Conservation (phyloP, 2,888 invertebrate species). For the Acrobasis suavella region DNA sequence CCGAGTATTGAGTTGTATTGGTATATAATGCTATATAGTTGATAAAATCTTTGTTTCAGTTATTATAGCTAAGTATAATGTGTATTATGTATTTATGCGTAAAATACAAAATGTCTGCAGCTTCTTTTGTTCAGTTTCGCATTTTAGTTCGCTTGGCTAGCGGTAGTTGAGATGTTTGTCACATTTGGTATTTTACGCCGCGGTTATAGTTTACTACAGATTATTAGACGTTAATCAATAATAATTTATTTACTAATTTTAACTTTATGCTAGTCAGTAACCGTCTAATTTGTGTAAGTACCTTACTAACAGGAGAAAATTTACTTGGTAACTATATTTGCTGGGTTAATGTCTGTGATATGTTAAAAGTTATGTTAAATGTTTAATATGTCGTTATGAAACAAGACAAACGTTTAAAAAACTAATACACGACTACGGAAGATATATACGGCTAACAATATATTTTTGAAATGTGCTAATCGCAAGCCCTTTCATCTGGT, state of each 20-base stretch:
- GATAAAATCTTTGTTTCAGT: conserved; percentile 5
- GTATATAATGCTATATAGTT: conserved; percentile 12
- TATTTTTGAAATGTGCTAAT: too few species aligned
- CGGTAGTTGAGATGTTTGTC: conserved; percentile 33
- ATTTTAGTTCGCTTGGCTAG: conserved; percentile 59
- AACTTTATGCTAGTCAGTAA: conserved; percentile 59
- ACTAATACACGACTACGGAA: too few species aligned
- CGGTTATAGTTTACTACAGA: conserved; percentile 10
- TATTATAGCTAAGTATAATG: conserved; percentile 30
- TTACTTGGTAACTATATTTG: conserved; percentile 4
- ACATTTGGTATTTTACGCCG: conserved; percentile 63
- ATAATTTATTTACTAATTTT: conserved; percentile 53
- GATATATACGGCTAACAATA: too few species aligned
- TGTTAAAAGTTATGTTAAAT: not conserved
- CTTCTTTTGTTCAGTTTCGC: conserved; percentile 58
- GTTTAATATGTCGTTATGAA: not conserved
- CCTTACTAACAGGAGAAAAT: conserved; percentile 45
- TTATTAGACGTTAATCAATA: conserved; percentile 14
- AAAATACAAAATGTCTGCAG: conserved; percentile 60
- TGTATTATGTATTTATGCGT: conserved; percentile 49
- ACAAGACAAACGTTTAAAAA: too few species aligned
- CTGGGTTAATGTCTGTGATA: conserved; percentile 14
- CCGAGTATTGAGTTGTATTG: conserved; percentile 8
- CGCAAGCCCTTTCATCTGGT: too few species aligned
- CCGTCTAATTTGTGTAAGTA: conserved; percentile 35